phyloP scores from a whole-genome alignment of 2,888 invertebrate species.

The Himalopsyche kuldschensis region DNA sequence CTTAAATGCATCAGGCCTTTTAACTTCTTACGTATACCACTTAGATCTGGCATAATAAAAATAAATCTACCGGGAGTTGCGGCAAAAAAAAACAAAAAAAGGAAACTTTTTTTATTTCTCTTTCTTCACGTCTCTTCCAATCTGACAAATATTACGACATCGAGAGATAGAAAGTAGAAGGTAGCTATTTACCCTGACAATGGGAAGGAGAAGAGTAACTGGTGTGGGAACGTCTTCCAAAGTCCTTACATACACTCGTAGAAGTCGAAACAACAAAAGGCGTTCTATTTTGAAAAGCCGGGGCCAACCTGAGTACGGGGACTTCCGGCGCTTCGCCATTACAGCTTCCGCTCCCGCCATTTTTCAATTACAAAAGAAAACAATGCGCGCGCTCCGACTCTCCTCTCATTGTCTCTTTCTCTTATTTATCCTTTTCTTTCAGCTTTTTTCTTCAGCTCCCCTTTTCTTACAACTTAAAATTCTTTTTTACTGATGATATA shows the following conservation, averaged over 20 bases:
- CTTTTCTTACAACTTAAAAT: slow-evolving; percentile 21
- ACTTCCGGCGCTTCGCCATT: slow-evolving; percentile 38
- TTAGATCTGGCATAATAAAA: not conserved
- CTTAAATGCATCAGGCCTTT: not conserved
- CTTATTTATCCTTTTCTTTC: slow-evolving; percentile 26
- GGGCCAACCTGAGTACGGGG: slow-evolving; percentile 37
- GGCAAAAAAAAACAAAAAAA: not conserved
- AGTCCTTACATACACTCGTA: slow-evolving; percentile 18
- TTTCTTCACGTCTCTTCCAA: not conserved
- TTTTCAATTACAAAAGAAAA: slow-evolving; percentile 40
- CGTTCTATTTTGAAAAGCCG: slow-evolving; percentile 36
- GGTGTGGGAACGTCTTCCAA: slow-evolving; percentile 9
- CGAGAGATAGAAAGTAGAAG: slow-evolving; percentile 8
- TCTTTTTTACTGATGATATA: not conserved
- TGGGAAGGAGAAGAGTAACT: not conserved
- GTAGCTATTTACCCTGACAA: slow-evolving; percentile 2
- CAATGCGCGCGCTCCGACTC: slow-evolving; percentile 30
- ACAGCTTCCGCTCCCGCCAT: slow-evolving; percentile 39
- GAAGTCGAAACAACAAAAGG: slow-evolving; percentile 29
- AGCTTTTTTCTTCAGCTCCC: slow-evolving; percentile 12
- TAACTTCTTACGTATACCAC: not conserved
- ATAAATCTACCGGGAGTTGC: not conserved
- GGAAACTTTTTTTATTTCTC: slow-evolving; percentile 2
- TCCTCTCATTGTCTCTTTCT: slow-evolving; percentile 25
- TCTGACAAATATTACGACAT: slow-evolving; percentile 8